These are phyloP conservation scores for Rhagoletis zephyria DNA, from an alignment of 1,140 invertebrate genomes.

Conservation along the genomic window DNA sequence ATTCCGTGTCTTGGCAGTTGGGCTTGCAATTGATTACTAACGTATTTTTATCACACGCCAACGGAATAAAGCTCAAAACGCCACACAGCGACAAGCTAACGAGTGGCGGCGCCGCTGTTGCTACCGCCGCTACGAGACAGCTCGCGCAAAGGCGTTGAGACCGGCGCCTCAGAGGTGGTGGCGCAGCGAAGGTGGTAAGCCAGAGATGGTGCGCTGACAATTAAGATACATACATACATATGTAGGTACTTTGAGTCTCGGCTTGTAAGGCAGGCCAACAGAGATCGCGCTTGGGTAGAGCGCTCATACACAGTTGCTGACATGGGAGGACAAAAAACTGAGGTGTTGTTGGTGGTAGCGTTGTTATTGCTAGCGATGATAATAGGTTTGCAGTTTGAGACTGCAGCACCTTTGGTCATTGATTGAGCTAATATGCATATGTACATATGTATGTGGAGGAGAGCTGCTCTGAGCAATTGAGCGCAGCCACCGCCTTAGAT, in stretches of 20 bases:
- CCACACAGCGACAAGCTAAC: constrained; percentile 32
- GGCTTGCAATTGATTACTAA: constrained; percentile 73
- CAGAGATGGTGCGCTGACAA: not conserved
- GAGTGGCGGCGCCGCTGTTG: not conserved
- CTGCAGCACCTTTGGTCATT: no score
- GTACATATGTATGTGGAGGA: no score
- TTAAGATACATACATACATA: not conserved
- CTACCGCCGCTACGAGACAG: not conserved
- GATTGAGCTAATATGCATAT: not conserved
- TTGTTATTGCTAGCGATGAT: no score
- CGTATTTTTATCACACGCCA: constrained; percentile 73
- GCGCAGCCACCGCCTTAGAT: not conserved
- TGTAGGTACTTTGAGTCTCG: no score
- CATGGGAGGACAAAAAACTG: not conserved
- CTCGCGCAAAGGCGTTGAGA: constrained; percentile 33
- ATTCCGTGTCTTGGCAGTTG: constrained; percentile 69
- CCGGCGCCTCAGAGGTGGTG: constrained; percentile 1
- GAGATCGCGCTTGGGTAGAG: no score
- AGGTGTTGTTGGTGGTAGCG: not conserved
- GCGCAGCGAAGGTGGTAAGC: not conserved
- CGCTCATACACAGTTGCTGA: not conserved
- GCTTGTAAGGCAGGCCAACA: no score
- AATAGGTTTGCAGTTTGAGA: no score
- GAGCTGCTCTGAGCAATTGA: not conserved
- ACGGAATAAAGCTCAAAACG: constrained; percentile 72